These are phyloP conservation scores for Agrochola lychnidis DNA, from an alignment of 2,888 invertebrate genomes.

Conservation along the genomic window DNA sequence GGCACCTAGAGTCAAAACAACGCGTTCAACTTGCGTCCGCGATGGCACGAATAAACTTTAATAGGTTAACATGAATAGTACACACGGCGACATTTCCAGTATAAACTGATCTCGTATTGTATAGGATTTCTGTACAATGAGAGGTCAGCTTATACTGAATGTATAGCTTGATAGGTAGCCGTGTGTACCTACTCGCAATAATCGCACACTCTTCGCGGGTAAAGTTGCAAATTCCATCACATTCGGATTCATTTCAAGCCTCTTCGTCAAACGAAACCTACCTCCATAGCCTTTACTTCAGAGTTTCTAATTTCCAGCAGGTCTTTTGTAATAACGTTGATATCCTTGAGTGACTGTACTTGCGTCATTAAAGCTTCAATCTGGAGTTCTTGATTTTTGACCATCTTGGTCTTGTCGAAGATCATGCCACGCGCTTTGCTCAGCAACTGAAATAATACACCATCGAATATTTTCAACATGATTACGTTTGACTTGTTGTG, in stretches of 20 bases:
- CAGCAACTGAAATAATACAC: constrained; percentile 86
- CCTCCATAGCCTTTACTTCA: constrained; percentile 94
- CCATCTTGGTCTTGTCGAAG: constrained; percentile 94
- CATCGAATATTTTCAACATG: not conserved
- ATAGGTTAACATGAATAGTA: not conserved
- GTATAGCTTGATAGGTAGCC: no score
- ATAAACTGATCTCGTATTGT: no score
- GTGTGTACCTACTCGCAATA: not conserved
- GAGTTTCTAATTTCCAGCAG: constrained; percentile 94
- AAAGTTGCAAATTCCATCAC: not conserved
- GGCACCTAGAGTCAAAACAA: not conserved
- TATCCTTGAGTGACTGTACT: constrained; percentile 94
- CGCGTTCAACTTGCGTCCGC: not conserved
- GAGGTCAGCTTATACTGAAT: no score
- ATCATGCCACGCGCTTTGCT: constrained; percentile 93
- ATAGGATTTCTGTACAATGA: no score
- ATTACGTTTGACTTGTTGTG: not conserved
- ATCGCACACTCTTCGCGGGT: not conserved
- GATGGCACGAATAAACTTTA: not conserved
- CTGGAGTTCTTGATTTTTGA: constrained; percentile 95
- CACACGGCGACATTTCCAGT: no score
- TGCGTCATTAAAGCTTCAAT: constrained; percentile 93
- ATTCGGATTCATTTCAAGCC: not conserved
- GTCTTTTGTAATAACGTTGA: constrained; percentile 95
- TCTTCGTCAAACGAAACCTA: constrained; percentile 63